Conservation (phyloP, 1,140 invertebrate genomes). For the Druon quercuslanigerum region DNA sequence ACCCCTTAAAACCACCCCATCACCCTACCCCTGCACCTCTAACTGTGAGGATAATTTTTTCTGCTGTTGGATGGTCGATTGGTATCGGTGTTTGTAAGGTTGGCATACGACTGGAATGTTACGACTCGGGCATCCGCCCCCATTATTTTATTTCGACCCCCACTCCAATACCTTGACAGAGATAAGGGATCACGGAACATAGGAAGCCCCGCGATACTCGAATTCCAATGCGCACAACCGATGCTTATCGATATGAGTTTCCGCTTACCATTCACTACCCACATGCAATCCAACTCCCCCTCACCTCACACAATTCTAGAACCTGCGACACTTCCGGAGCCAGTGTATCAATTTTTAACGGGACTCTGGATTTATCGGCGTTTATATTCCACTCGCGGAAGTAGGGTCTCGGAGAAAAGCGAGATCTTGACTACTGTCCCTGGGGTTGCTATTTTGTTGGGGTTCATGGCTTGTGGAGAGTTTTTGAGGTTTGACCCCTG, state of each 20-base stretch:
- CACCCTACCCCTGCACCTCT: neutral
- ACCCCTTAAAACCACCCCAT: neutral
- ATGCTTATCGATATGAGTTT: slow-evolving; percentile 72
- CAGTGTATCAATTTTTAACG: slow-evolving; percentile 71
- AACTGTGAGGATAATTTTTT: neutral
- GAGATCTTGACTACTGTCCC: slow-evolving; percentile 11
- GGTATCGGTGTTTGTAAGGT: slow-evolving; percentile 54
- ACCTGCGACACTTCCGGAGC: slow-evolving; percentile 65
- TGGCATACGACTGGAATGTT: slow-evolving; percentile 64
- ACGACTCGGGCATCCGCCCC: slow-evolving; percentile 64
- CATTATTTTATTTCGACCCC: slow-evolving; percentile 64
- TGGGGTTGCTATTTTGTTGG: neutral
- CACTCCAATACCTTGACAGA: neutral
- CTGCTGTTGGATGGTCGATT: neutral
- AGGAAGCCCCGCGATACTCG: slow-evolving; percentile 13
- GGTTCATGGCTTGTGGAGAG: neutral
- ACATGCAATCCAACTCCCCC: slow-evolving; percentile 62
- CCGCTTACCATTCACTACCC: slow-evolving; percentile 69
- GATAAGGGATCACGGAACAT: slow-evolving; percentile 23
- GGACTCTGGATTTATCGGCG: slow-evolving; percentile 63
- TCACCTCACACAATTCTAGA: slow-evolving; percentile 29
- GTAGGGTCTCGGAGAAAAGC: slow-evolving; percentile 6
- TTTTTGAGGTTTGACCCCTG: slow-evolving; percentile 18
- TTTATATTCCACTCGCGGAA: slow-evolving; percentile 58
- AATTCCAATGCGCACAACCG: slow-evolving; percentile 57